Evolutionary conservation across 2,113 vertebrate species (phyloP).

Genomic region (Pandion haliaetus): DNA sequence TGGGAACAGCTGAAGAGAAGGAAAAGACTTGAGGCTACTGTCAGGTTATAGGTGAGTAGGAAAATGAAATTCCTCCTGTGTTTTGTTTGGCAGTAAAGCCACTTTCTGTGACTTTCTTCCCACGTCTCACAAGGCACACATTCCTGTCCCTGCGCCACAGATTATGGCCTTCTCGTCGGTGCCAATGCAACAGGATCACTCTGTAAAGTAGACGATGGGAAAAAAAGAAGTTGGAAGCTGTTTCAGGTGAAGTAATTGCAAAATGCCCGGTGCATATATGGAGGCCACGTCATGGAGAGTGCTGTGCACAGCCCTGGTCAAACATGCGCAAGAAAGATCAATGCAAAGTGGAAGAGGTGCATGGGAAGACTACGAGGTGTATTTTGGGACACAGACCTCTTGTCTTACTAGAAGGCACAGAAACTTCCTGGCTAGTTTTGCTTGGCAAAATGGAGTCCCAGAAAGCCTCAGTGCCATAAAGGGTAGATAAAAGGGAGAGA

Average conservation of each 20-base stretch:
- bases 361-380: fast-evolving
- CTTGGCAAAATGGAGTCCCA: background rate
- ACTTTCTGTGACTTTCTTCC: background rate
- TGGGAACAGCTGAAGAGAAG: background rate
- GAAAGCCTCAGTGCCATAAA: background rate
- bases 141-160: background rate
- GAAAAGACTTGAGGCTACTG: background rate
- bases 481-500: background rate
- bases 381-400: background rate
- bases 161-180: background rate
- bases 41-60: background rate
- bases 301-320: background rate
- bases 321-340: background rate
- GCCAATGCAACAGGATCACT: background rate
- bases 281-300: background rate
- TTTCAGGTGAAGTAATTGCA: background rate
- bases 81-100: background rate
- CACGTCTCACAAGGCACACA: background rate
- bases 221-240: background rate
- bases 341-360: background rate
- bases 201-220: background rate
- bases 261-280: background rate
- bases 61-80: background rate
- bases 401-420: background rate
- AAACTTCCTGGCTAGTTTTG: background rate